Evolutionary conservation across 2,888 invertebrate genomes (phyloP), one percentile per base, ranked within the genome.

Genomic region (Dione juno): DNA sequence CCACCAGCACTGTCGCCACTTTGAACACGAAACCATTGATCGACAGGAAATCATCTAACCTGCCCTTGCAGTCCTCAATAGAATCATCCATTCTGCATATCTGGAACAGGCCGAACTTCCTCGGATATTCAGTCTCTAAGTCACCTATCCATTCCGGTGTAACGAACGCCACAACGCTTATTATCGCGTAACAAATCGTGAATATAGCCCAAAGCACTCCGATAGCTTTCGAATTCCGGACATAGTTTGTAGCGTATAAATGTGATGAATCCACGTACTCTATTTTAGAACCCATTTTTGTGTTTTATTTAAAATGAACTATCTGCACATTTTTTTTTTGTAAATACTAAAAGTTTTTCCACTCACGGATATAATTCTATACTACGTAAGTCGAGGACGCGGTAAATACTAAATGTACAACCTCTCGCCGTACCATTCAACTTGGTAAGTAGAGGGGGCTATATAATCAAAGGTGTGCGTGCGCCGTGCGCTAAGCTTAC

Each of bases 171-270:
- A 99, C 98, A 78, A 98, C 96, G 81, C 97, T 96, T 83, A 99
- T 98, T 83, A 99, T 98, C 76, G 98, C 98, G 88, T 98, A 99
- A 92, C 99, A 99, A 85, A 99, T 97, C 77, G 98, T 98, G 91
- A 99, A 99, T 84, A 99, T 97, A 75, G 97, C 99, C 99, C 99
- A 99, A 78, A 99, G 94, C 73, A 99, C 98, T 66, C 98, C 98
- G 76, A 99, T 98, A 64, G 99, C 99, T 93, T 97, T 97, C 78
- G 97, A 97, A 94, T 98, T 97, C 79, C 97, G 95, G 78, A 97
- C 97, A 87, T 98, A 98, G 92, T 97, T 97, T 73, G 97, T 97
- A 76, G 97, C 97, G 92, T 97, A 97, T 87, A 97, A 95, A 91
- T 98, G 97, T 78, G 97, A 96, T 79, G 97, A 97, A 89, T 98